phyloP scores from a whole-genome alignment of 2,888 invertebrate genomes.

The Lepidocyrtoides sp. region DNA sequence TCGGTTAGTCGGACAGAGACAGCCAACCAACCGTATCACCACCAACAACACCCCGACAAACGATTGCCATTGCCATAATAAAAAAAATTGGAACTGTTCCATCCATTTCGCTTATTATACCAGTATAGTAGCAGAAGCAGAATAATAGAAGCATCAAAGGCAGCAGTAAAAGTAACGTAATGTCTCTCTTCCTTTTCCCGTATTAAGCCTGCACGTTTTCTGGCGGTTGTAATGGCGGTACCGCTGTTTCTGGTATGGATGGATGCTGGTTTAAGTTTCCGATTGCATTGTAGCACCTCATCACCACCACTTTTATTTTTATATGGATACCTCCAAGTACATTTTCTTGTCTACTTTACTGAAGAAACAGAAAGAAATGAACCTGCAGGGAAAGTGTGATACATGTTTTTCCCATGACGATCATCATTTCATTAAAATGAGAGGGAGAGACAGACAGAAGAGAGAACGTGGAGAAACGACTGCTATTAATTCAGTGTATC shows the following conservation, averaged over 20 bases:
- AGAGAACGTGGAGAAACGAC: conserved; percentile 1
- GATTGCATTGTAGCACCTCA: not conserved
- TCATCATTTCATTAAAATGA: conserved; percentile 46
- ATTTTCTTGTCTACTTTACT: not conserved
- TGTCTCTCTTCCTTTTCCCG: not conserved
- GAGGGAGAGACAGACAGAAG: not conserved
- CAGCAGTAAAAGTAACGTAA: not conserved
- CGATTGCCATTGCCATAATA: not conserved
- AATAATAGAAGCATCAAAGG: not conserved
- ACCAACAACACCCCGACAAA: not conserved
- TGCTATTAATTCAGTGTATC: conserved; percentile 13
- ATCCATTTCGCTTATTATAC: not conserved
- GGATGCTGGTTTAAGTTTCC: not conserved
- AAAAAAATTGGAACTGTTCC: conserved; percentile 40
- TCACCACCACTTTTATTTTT: not conserved
- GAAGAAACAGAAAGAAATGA: not conserved
- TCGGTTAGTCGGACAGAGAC: too few relatives aligned
- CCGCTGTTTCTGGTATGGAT: not conserved
- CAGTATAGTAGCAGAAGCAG: too few relatives aligned
- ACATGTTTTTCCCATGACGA: conserved; percentile 3
- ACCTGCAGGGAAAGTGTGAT: conserved; percentile 1
- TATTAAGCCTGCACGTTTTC: too few relatives aligned
- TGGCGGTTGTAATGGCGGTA: too few relatives aligned
- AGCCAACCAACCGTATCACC: too few relatives aligned
- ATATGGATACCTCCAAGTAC: not conserved